Evolutionary conservation across 2,797 vertebrate genomes (phyloP).

Genomic region (Scolopax rusticola): DNA sequence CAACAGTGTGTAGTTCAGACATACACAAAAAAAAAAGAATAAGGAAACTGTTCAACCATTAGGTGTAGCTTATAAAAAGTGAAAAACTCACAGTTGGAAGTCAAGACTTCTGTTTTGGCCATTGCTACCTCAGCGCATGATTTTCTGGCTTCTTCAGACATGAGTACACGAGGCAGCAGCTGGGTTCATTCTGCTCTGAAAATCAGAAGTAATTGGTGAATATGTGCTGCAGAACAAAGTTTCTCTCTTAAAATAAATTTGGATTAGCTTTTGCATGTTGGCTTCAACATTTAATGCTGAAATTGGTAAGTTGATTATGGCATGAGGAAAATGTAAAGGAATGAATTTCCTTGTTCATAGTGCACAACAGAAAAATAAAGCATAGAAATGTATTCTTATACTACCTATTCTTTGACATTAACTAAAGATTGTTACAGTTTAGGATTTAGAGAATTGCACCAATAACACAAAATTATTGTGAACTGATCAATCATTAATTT

Average conservation of each 20-base stretch:
- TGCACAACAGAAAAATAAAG: neutral
- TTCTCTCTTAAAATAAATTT: neutral
- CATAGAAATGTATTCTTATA: neutral
- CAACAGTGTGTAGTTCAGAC: neutral
- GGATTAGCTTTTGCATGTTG: neutral
- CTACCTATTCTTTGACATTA: neutral
- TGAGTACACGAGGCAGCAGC: neutral
- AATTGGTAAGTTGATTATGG: neutral
- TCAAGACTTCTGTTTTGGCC: neutral
- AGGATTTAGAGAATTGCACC: neutral
- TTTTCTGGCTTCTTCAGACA: neutral
- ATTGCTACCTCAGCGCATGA: neutral
- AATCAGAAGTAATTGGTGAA: neutral
- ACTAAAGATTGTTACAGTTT: neutral
- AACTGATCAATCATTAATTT: neutral
- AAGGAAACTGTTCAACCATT: neutral
- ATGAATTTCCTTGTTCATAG: neutral
- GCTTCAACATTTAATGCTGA: neutral
- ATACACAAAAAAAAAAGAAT: neutral
- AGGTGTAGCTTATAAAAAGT: neutral
- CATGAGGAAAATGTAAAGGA: neutral
- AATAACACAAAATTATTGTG: neutral
- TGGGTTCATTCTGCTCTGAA: neutral
- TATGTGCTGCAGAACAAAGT: neutral
- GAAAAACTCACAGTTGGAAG: neutral